Evolutionary conservation across 2,113 vertebrate genomes (phyloP).

Genomic region (Oxyura jamaicensis): DNA sequence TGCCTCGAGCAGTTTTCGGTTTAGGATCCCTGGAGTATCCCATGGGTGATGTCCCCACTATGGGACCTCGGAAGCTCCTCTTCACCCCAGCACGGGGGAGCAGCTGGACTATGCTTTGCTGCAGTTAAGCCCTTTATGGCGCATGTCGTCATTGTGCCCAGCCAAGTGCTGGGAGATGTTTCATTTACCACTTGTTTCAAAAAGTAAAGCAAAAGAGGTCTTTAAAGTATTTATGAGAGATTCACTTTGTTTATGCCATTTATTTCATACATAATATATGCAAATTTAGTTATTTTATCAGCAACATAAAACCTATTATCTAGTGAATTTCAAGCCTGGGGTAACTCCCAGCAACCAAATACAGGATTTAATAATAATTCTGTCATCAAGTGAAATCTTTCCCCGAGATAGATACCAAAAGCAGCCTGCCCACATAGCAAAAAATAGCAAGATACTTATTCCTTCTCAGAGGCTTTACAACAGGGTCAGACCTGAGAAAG

Average conservation of each 20-base stretch:
- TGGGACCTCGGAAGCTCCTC: neutral
- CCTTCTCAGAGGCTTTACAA: slow-evolving; percentile 1
- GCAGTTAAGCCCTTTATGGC: neutral
- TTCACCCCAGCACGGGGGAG: neutral
- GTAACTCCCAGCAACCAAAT: slow-evolving; percentile 60
- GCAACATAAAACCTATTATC: neutral
- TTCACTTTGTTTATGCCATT: neutral
- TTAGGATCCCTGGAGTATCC: neutral
- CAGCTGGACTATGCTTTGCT: neutral
- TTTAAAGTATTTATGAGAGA: neutral
- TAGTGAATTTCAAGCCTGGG: slow-evolving; percentile 37
- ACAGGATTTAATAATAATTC: slow-evolving; percentile 58
- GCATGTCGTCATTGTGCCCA: neutral
- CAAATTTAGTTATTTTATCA: slow-evolving; percentile 49
- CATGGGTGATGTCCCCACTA: neutral
- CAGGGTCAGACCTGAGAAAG: slow-evolving; percentile 12
- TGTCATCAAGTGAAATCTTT: slow-evolving; percentile 61
- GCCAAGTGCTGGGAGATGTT: neutral
- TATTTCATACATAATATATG: slow-evolving; percentile 16
- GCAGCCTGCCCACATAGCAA: slow-evolving; percentile 30
- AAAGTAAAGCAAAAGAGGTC: neutral
- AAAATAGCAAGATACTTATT: neutral
- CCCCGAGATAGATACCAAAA: neutral
- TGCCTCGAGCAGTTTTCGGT: neutral
- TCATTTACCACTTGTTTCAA: slow-evolving; percentile 10